Conservation (phyloP, 2,113 vertebrate species). For the Pampusana beccarii region DNA sequence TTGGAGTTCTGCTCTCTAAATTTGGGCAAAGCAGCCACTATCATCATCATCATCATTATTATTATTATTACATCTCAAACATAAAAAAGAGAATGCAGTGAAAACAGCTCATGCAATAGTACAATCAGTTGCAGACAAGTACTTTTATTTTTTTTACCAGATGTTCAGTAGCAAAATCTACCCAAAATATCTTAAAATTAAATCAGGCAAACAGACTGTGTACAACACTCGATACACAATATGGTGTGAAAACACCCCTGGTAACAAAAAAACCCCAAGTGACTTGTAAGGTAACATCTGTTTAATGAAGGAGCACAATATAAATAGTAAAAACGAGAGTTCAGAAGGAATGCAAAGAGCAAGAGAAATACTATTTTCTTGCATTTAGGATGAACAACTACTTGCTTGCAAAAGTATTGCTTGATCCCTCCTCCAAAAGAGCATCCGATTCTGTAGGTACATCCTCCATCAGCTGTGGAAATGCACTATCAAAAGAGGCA, state of each 20-base stretch:
- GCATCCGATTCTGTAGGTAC: accelerated
- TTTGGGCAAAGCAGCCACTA: neutral
- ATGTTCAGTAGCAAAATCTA: neutral
- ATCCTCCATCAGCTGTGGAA: neutral
- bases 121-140: neutral
- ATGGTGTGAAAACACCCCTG: neutral
- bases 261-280: neutral
- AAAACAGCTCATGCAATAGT: neutral
- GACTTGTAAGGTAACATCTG: neutral
- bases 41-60: neutral
- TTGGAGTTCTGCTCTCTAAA: neutral
- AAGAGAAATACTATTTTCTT: neutral
- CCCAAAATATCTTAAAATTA: neutral
- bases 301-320: neutral
- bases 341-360: neutral
- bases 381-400: neutral
- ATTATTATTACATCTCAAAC: neutral
- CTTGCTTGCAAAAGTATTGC: neutral
- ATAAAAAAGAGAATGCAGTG: neutral
- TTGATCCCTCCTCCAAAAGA: neutral
- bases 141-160: neutral
- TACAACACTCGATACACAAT: neutral
- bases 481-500: neutral
- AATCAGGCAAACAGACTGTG: neutral
- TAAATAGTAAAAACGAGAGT: neutral